phyloP scores from a whole-genome alignment of 2,888 invertebrate genomes.

The Agrotis clavis region DNA sequence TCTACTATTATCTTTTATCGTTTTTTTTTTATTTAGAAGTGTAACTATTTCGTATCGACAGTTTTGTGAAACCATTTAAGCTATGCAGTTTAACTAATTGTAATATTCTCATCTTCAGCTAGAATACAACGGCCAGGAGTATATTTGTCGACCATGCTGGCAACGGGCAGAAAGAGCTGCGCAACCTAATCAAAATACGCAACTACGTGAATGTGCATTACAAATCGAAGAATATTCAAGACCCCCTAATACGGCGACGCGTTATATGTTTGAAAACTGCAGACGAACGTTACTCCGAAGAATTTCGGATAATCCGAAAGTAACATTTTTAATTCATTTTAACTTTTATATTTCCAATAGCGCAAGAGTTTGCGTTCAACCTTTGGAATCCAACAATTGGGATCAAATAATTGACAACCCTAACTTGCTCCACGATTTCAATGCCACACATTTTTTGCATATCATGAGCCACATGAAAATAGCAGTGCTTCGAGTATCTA shows the following conservation, averaged over 20 bases:
- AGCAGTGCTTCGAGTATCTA: too few species aligned
- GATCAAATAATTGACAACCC: not conserved
- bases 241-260: conserved; percentile 2
- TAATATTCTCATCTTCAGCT: not conserved
- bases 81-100: too few species aligned
- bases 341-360: conserved; percentile 15
- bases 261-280: conserved; percentile 8
- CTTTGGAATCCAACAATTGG: conserved; percentile 10
- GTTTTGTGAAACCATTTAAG: conserved; percentile 2
- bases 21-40: conserved; percentile 1
- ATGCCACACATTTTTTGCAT: too few species aligned
- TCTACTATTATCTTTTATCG: too few species aligned
- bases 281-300: conserved; percentile 1
- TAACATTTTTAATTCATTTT: conserved; percentile 5
- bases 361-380: conserved; percentile 14
- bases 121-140: conserved; percentile 8
- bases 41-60: conserved; percentile 2
- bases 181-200: conserved; percentile 1
- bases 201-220: conserved; percentile 10
- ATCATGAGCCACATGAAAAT: too few species aligned
- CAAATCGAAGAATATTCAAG: conserved; percentile 9
- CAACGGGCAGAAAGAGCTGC: not conserved
- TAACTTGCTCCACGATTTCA: too few species aligned
- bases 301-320: conserved; percentile 1
- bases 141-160: not conserved